Evolutionary conservation across 2,797 vertebrate genomes (phyloP).

Genomic region (Balearica regulorum): DNA sequence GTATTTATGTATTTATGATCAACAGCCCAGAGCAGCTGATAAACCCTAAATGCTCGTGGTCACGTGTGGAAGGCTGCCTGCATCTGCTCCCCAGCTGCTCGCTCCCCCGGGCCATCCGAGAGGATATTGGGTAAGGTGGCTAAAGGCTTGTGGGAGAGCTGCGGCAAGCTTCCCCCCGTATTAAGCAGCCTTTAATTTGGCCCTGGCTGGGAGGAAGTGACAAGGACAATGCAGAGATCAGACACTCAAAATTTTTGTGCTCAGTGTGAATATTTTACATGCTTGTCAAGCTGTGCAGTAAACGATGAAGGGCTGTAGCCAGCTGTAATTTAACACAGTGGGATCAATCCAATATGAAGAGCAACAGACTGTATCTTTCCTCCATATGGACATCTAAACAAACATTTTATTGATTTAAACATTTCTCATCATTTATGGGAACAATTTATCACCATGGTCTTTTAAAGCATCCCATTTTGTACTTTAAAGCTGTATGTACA

Average conservation of each 20-base stretch:
- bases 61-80: not conserved
- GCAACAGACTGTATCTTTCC: slow-evolving; percentile 36
- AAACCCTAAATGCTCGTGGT: not conserved
- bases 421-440: slow-evolving; percentile 46
- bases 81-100: slow-evolving; percentile 73
- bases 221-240: slow-evolving; percentile 50
- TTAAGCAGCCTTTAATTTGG: slow-evolving; percentile 41
- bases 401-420: slow-evolving; percentile 54
- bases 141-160: slow-evolving; percentile 6
- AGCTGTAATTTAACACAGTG: slow-evolving; percentile 34
- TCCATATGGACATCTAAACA: slow-evolving; percentile 35
- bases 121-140: slow-evolving; percentile 7
- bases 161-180: not conserved
- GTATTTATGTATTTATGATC: not conserved
- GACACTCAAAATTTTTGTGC: not conserved
- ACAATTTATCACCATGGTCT: not conserved
- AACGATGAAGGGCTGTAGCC: slow-evolving; percentile 8
- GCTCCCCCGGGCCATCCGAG: not conserved
- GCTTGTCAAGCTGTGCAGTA: slow-evolving; percentile 46
- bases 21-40: slow-evolving; percentile 25
- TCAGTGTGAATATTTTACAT: slow-evolving; percentile 36
- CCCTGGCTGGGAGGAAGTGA: slow-evolving; percentile 50
- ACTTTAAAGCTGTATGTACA: not conserved
- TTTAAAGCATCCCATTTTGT: slow-evolving; percentile 2
- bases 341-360: slow-evolving; percentile 27